Evolutionary conservation across 2,888 invertebrate species (phyloP).

Genomic region (Callyntrura guangdongensis): DNA sequence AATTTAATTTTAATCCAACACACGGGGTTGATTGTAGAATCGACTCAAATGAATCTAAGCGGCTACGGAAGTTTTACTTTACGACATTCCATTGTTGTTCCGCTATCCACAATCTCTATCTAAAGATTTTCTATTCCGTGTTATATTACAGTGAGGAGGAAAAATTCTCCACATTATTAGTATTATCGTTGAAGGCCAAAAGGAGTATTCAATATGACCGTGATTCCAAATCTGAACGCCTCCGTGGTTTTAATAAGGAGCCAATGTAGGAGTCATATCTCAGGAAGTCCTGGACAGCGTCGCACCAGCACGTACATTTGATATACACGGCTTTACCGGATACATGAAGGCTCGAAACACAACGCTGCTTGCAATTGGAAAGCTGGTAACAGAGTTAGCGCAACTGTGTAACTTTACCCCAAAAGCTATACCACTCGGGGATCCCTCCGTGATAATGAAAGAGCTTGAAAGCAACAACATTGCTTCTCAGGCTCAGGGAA

Average conservation of each 20-base stretch:
- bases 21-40: too few species aligned
- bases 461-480: neutral
- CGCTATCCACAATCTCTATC: too few species aligned
- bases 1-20: too few species aligned
- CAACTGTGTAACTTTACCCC: constrained; percentile 69
- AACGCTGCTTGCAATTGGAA: constrained; percentile 65
- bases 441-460: constrained; percentile 24
- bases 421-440: neutral
- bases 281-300: constrained; percentile 53
- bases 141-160: neutral
- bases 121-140: too few species aligned
- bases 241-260: constrained; percentile 33
- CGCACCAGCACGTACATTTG: constrained; percentile 33
- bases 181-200: neutral
- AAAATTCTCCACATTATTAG: neutral
- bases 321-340: constrained; percentile 66
- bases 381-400: constrained; percentile 66
- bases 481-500: neutral
- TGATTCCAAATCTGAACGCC: constrained; percentile 50
- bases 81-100: too few species aligned
- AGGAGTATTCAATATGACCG: constrained; percentile 1
- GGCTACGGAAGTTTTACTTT: too few species aligned
- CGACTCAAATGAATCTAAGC: too few species aligned
- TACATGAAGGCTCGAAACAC: constrained; percentile 44
- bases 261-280: constrained; percentile 42